Evolutionary conservation across 2,113 vertebrate genomes (phyloP), one percentile per base, ranked within the genome.

Genomic region (Columba janthina): DNA sequence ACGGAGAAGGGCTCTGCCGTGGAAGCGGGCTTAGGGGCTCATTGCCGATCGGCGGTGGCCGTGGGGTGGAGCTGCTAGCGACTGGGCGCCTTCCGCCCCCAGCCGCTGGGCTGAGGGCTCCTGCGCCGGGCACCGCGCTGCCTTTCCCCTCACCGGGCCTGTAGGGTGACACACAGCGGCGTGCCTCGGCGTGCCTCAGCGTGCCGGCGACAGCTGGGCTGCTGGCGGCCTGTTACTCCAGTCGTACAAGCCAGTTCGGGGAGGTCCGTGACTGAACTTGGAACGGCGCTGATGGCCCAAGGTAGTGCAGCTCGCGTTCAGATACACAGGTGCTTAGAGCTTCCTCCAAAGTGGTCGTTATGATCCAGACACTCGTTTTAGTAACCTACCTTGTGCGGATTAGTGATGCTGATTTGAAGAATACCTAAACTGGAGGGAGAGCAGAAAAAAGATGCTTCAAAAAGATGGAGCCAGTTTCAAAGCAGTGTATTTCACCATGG

Each of bases 231-330:
- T 5, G 5, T 4, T 2, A n/a, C 21, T 12, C 3, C 62, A 0
- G 62, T 24, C 5, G 0, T 0, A 0, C 48, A 16, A 0, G 6
- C 16, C 61, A 3, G 0, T 3, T 5, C 50, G 2, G 77, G 44
- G 38, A 25, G 32, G 8, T 58, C 32, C 1, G 28, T 4, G 2
- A 4, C 44, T 3, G 32, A 36, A 1, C 26, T 12, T 3, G 25
- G 2, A 5, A 5, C 40, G 2, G 25, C 12, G 29, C n/a, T 8
- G 29, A 1, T 3, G 17, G 56, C 50, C 64, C 44, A 0, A 9
- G 69, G 32, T 3, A 17, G 4, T 31, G 42, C 46, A 1, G 25
- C 40, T 38, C 42, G 42, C 15, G 2, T 3, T 14, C 7, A 3
- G 74, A 10, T 8, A 3, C 25, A 32, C 7, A 3, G 74, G 11